Conservation (phyloP, 2,888 invertebrate genomes). For the Coenonympha glycerion region DNA sequence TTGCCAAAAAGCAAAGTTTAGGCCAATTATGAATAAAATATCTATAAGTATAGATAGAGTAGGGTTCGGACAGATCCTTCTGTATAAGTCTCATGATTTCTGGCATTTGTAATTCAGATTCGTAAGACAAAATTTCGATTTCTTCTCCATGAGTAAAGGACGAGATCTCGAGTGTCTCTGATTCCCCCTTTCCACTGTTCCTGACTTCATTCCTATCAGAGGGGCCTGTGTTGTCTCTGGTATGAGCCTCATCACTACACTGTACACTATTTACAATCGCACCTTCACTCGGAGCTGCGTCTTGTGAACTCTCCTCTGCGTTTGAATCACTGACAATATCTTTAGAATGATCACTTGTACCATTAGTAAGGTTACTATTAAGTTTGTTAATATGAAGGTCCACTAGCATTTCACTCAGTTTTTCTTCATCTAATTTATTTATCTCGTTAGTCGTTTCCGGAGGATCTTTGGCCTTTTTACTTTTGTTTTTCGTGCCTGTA, state of each 20-base stretch:
- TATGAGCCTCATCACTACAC: conserved; percentile 41
- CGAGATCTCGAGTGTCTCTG: conserved; percentile 40
- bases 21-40: conserved; percentile 99
- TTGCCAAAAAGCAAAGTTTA: conserved; percentile 97
- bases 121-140: conserved; percentile 79
- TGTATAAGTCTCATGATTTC: conserved; percentile 99
- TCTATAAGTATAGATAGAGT: conserved; percentile 99
- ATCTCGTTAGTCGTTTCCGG: conserved; percentile 53
- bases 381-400: conserved; percentile 65
- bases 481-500: conserved; percentile 64
- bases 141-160: conserved; percentile 41
- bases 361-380: conserved; percentile 68
- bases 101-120: conserved; percentile 98
- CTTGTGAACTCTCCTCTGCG: conserved; percentile 42
- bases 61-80: conserved; percentile 99
- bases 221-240: conserved; percentile 16
- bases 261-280: conserved; percentile 65
- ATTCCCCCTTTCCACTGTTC: conserved; percentile 18
- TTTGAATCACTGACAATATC: conserved; percentile 42
- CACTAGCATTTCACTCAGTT: conserved; percentile 58
- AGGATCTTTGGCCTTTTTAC: conserved; percentile 70
- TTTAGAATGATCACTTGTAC: conserved; percentile 58
- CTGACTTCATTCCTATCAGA: conserved; percentile 15
- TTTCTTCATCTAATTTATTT: conserved; percentile 56
- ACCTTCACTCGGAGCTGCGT: conserved; percentile 39